Evolutionary conservation across 1,140 invertebrate genomes (phyloP).

Genomic region (Leucophenga varia): DNA sequence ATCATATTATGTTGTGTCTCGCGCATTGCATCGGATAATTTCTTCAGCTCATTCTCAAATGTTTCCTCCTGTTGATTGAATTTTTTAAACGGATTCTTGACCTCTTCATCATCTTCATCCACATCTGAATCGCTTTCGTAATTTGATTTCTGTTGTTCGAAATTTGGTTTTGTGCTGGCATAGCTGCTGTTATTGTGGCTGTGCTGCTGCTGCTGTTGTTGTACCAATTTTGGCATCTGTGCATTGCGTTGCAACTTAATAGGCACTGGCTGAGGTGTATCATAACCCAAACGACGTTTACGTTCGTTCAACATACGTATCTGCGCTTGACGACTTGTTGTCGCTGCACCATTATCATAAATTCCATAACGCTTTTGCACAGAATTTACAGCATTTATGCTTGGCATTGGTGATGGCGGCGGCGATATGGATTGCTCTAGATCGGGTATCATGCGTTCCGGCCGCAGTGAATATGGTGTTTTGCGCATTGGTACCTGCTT

Average conservation of each 20-base stretch:
- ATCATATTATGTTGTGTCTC: slow-evolving; percentile 39
- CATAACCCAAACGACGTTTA: background rate
- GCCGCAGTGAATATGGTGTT: slow-evolving; percentile 35
- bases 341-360: slow-evolving; percentile 2
- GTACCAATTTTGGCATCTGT: slow-evolving; percentile 13
- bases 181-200: no score
- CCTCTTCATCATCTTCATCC: background rate
- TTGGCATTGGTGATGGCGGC: slow-evolving; percentile 21
- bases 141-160: no score
- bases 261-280: no score
- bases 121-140: no score
- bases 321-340: slow-evolving; percentile 30
- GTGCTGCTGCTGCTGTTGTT: slow-evolving; percentile 12
- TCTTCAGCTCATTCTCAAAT: slow-evolving; percentile 32
- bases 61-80: slow-evolving; percentile 15
- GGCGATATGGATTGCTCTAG: slow-evolving; percentile 31
- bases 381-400: no score
- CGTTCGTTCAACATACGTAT: background rate
- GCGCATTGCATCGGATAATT: slow-evolving; percentile 33
- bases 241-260: no score
- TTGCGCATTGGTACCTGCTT: slow-evolving; percentile 39
- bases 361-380: no score
- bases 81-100: background rate
- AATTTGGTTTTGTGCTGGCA: no score
- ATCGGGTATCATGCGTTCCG: slow-evolving; percentile 41